Evolutionary conservation across 2,113 vertebrate genomes (phyloP).

Genomic region (Scomber scombrus): DNA sequence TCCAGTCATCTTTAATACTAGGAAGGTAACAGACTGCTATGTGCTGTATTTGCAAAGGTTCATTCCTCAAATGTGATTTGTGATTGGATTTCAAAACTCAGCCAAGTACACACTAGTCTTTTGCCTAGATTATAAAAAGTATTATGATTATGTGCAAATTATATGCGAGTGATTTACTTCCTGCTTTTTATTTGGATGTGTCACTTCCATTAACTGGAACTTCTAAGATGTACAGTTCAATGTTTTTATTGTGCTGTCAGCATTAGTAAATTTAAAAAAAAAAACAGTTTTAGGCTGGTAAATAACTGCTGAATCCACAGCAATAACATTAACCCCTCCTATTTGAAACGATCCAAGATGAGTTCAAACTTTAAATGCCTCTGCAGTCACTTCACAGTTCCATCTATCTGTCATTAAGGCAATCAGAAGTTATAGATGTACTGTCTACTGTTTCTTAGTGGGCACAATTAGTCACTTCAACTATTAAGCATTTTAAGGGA

Average conservation of each 20-base stretch:
- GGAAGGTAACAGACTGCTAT: neutral
- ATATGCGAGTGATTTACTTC: slow-evolving; percentile 20
- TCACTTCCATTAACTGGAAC: slow-evolving; percentile 33
- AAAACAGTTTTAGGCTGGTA: slow-evolving; percentile 26
- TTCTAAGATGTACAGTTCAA: slow-evolving; percentile 43
- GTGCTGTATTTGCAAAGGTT: neutral
- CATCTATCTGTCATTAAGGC: slow-evolving; percentile 71
- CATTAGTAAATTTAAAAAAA: neutral
- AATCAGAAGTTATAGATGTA: slow-evolving; percentile 62
- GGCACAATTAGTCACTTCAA: slow-evolving; percentile 66
- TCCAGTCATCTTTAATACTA: neutral
- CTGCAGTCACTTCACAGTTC: slow-evolving; percentile 60
- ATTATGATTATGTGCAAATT: slow-evolving; percentile 16
- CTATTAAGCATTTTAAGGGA: slow-evolving; percentile 60
- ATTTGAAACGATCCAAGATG: slow-evolving; percentile 52
- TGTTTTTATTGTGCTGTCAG: slow-evolving; percentile 43
- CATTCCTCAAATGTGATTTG: neutral
- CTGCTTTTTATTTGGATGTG: slow-evolving; percentile 24
- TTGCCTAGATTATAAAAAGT: slow-evolving; percentile 5
- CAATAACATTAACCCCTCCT: slow-evolving; percentile 43
- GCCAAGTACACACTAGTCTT: neutral
- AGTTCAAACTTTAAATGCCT: slow-evolving; percentile 51
- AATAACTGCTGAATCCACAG: slow-evolving; percentile 33
- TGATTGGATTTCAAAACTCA: neutral
- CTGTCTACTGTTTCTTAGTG: slow-evolving; percentile 55